Evolutionary conservation across 2,797 vertebrate species (phyloP), one percentile per base, ranked within the genome.

Genomic region (Diglossa cyanea): DNA sequence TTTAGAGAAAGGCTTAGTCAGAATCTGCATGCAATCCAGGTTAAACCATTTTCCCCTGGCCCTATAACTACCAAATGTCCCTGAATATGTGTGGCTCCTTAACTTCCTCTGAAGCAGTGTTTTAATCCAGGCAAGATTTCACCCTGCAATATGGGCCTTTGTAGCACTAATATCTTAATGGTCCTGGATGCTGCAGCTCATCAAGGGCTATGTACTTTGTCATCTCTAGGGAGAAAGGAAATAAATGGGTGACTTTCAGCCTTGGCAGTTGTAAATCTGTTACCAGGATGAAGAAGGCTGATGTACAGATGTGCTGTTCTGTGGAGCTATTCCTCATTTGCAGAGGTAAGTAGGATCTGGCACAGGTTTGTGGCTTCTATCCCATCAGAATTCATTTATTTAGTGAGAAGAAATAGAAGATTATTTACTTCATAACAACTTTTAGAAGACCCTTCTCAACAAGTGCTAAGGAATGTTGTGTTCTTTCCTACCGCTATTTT

Each of bases 91-190:
- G 42, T 63, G 62, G 72, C 63, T 96, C 81, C 91, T 85, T 86
- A 88, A 63, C 50, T 71, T 84, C 85, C 84, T 70, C 89, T 77
- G 89, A 96, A 96, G 63, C 24, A 95, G 55, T 80, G 73, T 67
- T 95, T 93, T 96, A 96, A 97, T 82, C 68, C 82, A 76, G 68
- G 58, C 39, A 93, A 96, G 96, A 94, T 92, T 95, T 94, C 70
- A 91, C 51, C 47, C 74, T 93, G 80, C 39, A 89, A 30, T 53
- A 50, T 17, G 83, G 71, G 44, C 45, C 90, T 93, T 75, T 73
- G 71, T 57, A 89, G 81, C 42, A 88, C 77, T 91, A 89, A 78
- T 33, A 78, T 86, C 82, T 68, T 80, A 93, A 85, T 48, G 37
- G 61, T 94, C 58, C 88, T 78, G 76, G 51, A 93, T 95, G 68